Evolutionary conservation across 2,888 invertebrate species (phyloP), one percentile per base, ranked within the genome.

Genomic region (Erebia ligea): DNA sequence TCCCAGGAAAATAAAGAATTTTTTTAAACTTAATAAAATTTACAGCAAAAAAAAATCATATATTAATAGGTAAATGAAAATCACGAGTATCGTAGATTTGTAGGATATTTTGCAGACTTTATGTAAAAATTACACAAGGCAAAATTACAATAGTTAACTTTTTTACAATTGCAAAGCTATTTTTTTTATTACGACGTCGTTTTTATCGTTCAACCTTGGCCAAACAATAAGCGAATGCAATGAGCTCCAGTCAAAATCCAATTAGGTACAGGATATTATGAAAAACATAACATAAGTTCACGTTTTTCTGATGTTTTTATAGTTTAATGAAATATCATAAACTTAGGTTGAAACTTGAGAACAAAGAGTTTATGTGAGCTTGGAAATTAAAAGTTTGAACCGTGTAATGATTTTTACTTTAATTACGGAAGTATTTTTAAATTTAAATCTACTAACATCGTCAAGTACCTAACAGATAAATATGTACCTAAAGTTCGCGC

Each of bases 261-360:
- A 70, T 70, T 72, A 54, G 17, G 10, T 19, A 66, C 40, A 70
- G 62, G 65, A 74, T 65, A 66, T 67, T 63, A 67, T 6, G 34
- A 72, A 72, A 74, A 54, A 15, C 17, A 25, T 3, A 40, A n/a
- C n/a, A n/a, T n/a, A n/a, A 42, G 58, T 42, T 70, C 66, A 74
- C 70, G 66, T 73, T 73, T 69, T 58, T 62, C 21, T 57, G 17
- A 40, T 62, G 61, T 52, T 56, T 70, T 66, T 52, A 56, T 57
- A 11, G 42, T 34, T 54, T 15, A 42, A 48, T 34, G 34, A 34
- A 34, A 34, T 34, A 34, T 34, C 34, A 5, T 34, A 34, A 34
- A 34, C 34, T 34, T 34, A 34, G 34, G 34, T 34, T 6, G 34
- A 34, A 34, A 34, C 34, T 34, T 34, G 34, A 34, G 6, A 34